Conservation (phyloP, 1,140 invertebrate species). For the Camponotus pennsylvanicus region DNA sequence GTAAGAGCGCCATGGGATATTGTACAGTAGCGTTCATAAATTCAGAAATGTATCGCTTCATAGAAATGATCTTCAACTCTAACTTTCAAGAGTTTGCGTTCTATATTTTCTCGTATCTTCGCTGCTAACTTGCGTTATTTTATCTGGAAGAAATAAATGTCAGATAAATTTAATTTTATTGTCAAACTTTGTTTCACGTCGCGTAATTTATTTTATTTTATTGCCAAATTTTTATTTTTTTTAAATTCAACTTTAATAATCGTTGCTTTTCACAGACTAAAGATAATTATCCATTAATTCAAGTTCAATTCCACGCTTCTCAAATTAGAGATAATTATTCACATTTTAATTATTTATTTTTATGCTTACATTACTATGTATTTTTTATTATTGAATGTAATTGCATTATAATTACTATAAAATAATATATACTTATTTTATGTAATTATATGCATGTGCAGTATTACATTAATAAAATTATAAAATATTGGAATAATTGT, state of each 20-base stretch:
- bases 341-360: not conserved
- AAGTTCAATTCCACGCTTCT: no score
- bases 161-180: conserved; percentile 14
- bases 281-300: not conserved
- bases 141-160: not conserved
- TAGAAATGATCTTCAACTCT: not conserved
- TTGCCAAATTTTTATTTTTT: conserved; percentile 5
- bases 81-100: conserved; percentile 5
- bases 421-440: not conserved
- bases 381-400: not conserved
- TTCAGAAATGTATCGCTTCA: not conserved
- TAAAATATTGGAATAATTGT: not conserved
- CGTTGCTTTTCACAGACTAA: no score
- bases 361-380: not conserved
- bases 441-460: not conserved
- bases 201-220: not conserved
- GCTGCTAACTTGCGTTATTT: not conserved
- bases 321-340: not conserved
- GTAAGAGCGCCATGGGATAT: not conserved
- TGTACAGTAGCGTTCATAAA: not conserved
- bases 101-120: not conserved
- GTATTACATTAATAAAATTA: not conserved
- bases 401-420: not conserved
- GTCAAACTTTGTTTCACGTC: conserved; percentile 21
- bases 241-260: not conserved